These are phyloP conservation scores for Benitochromis conjunctus DNA, from an alignment of 2,113 vertebrate species.

Conservation along the genomic window DNA sequence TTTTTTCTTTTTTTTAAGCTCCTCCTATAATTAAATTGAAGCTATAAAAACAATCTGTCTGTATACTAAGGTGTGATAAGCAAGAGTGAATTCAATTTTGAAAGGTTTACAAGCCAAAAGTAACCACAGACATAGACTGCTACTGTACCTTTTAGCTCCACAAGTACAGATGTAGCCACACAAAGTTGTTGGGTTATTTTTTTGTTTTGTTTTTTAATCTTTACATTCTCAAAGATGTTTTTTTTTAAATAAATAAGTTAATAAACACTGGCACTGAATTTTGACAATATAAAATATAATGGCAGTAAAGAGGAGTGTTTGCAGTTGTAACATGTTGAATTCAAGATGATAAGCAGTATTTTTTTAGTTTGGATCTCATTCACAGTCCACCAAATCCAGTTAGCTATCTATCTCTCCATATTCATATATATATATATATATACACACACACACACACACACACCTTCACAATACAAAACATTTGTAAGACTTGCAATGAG, in stretches of 20 bases:
- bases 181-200: background rate
- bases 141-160: constrained; percentile 36
- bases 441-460: background rate
- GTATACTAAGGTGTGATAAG: background rate
- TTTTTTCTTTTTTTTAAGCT: background rate
- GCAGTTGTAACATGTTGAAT: constrained; percentile 16
- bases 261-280: constrained; percentile 33
- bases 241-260: constrained; percentile 59
- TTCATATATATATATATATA: background rate
- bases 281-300: constrained; percentile 30
- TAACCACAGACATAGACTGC: background rate
- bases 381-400: constrained; percentile 62
- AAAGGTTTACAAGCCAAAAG: background rate
- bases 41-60: background rate
- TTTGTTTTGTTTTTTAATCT: background rate
- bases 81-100: background rate
- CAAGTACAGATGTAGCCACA: constrained; percentile 23
- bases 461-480: constrained; percentile 42
- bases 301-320: constrained; percentile 18
- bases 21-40: background rate
- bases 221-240: constrained; percentile 45
- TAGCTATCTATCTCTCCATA: background rate
- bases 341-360: constrained; percentile 33
- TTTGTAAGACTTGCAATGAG: constrained; percentile 14
- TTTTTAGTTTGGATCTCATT: constrained; percentile 29